phyloP scores from a whole-genome alignment of 2,113 vertebrate genomes.

The Numenius arquata region DNA sequence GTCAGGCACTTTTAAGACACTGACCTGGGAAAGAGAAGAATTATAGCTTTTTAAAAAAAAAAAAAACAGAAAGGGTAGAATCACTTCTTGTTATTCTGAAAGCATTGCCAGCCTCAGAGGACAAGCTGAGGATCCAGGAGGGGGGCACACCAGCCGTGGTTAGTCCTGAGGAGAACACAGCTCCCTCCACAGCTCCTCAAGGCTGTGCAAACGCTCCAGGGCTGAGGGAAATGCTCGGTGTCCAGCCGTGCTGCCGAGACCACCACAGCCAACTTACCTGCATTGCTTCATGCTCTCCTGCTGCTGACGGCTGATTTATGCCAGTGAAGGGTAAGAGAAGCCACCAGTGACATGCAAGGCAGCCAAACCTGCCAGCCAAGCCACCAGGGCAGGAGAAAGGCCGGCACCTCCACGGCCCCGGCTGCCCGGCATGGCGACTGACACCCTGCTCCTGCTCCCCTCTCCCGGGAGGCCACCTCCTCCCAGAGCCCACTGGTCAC shows the following conservation, averaged over 20 bases:
- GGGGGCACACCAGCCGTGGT: not conserved
- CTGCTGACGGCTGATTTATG: not conserved
- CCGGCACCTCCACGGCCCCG: not conserved
- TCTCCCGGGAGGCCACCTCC: not conserved
- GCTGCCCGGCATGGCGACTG: not conserved
- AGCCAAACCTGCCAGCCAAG: not conserved
- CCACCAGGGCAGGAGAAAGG: not conserved
- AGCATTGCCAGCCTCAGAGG: not conserved
- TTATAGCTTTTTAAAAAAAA: not conserved
- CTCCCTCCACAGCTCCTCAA: not conserved
- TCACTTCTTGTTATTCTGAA: not conserved
- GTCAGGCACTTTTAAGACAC: slow-evolving; percentile 59
- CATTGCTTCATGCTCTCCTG: not conserved
- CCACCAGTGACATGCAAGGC: not conserved
- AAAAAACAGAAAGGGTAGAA: fast-evolving
- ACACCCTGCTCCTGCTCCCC: not conserved
- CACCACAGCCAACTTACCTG: slow-evolving; percentile 10
- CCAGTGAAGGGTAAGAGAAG: not conserved
- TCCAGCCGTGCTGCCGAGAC: not conserved
- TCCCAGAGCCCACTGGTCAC: not conserved
- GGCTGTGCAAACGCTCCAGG: not conserved
- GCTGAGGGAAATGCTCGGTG: not conserved
- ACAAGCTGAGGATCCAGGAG: not conserved
- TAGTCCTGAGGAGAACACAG: not conserved
- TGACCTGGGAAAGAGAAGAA: slow-evolving; percentile 52